Evolutionary conservation across 2,888 invertebrate species (phyloP), one percentile per base, ranked within the genome.

Genomic region (Amitus sp.): DNA sequence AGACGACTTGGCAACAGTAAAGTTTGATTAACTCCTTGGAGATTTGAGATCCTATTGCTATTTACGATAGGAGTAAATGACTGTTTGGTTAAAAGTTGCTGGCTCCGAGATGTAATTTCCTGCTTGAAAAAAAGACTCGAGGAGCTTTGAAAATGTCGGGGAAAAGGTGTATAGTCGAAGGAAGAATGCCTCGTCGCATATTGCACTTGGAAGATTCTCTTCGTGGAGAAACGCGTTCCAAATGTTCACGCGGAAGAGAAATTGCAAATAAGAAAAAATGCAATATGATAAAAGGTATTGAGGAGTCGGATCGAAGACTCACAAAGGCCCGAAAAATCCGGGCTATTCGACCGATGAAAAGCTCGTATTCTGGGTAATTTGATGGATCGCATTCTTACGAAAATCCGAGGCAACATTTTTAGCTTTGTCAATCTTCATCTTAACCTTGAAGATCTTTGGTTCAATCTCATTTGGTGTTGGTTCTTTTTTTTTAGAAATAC

Each of bases 1-100:
- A n/a, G n/a, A n/a, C n/a, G n/a, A n/a, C 73, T 73, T 17, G 20
- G 34, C 34, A n/a, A 76, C 73, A 71, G 67, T 64, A 62, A 68
- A 75, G 70, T 74, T 73, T 62, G 58, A 57, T 37, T 52, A 53
- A 58, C 53, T 50, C 55, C 12, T 37, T 15, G 17, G 47, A 28
- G 47, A 33, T 47, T 47, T 34, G 15, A 37, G 9, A 13, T 13
- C 15, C 37, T 15, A 37, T 37, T 47, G 18, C 37, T 37, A 37
- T 37, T 37, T 37, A 37, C 13, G 12, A 37, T 12, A 3, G n/a
- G 13, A 7, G 13, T 12, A 37, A 37, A 37, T 30, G n/a, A 30
- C 7, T 7, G 7, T 23, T 23, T 23, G 23, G 23, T 23, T 5
- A 23, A 23, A 23, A 15, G 12, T 30, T 30, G 12, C 37, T 2